Percentiles rank a stretch among this genome's conserved stretches.
These are phyloP conservation scores for Pogoniulus pusillus DNA, from an alignment of 2,797 vertebrate species.

Conservation along the genomic window DNA sequence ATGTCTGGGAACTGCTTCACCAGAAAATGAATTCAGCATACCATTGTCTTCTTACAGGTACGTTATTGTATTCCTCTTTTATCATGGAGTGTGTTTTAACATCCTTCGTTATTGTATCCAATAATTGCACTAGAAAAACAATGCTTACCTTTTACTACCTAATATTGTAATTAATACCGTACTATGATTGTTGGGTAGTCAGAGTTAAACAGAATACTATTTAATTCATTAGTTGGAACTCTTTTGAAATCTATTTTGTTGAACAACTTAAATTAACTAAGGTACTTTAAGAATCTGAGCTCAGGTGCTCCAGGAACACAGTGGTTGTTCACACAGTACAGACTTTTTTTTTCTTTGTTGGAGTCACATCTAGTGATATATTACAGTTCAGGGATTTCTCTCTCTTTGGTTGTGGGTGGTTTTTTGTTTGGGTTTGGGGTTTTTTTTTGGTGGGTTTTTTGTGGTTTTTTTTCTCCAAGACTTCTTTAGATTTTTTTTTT, in stretches of 20 bases:
- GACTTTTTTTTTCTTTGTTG: too few species aligned
- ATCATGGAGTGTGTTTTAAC: neutral
- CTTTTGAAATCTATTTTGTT: neutral
- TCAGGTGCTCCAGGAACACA: neutral
- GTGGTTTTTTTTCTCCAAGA: neutral
- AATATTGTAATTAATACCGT: neutral
- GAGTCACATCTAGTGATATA: neutral
- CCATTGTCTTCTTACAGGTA: constrained; percentile 93
- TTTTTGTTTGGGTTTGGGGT: too few species aligned
- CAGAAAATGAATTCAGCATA: constrained; percentile 90
- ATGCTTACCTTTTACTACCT: neutral
- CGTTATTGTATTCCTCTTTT: neutral
- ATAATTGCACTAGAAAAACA: neutral
- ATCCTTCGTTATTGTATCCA: neutral
- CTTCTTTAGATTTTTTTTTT: neutral
- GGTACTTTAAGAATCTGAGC: neutral
- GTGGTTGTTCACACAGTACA: neutral
- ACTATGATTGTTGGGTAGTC: neutral
- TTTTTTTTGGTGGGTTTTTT: too few species aligned
- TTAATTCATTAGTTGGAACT: neutral
- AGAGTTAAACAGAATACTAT: neutral
- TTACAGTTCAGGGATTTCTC: neutral
- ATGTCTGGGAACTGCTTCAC: constrained; percentile 85
- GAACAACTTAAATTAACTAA: neutral
- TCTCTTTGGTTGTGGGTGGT: too few species aligned